Evolutionary conservation across 30 jellyfish, hydroid and myxozoan species (phyloP), one percentile per base, ranked within the genome.

Genomic region (Pelagia noctiluca): DNA sequence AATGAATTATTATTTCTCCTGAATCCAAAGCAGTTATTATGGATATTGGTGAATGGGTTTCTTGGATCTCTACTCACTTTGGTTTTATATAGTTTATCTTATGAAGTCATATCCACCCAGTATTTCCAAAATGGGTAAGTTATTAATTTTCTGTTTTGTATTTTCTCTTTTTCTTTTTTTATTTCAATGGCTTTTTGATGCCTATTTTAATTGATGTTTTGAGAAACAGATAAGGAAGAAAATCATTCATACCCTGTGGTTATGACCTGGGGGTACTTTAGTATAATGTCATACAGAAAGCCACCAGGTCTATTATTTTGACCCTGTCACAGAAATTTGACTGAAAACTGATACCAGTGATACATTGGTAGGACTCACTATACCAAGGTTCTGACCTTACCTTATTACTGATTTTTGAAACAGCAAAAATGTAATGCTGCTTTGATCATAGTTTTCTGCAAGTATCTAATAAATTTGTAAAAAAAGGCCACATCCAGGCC

Each of bases 1-100:
- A 35, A 77, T 48, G 34, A 54, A 25, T 30, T 77, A 23, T 29
- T 61, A n/a, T 63, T 26, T 50, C 13, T 77, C 35, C 61, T 77
- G 62, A 78, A 77, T 50, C 88, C 88, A 21, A 57, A 57, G 24
- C 88, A 61, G 30, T 77, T 77, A 35, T 11, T 52, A 12, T 77
- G 88, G 88, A 57, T 77, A 1, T 11, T 77, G 70, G 19, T 57
- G 34, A 53, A 29, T 10, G 4, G 71, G n/a, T 42, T 63, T 53
- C 34, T 32, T 57, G 76, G 88, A 25, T 26, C 46, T 0, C 18
- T 77, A 16, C 46, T 21, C 16, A 50, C 88, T 1, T 38, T 60
- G 2, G 32, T 77, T 18, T 52, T 77, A 29, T 32, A 30, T 30
- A 77, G 79, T 34, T 42, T 77, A 8, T 22, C 66, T 0, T 24